Percentiles rank a stretch among this genome's conserved stretches.
phyloP scores from a whole-genome alignment of 1,140 invertebrate species.

The Drosophila funebris region DNA sequence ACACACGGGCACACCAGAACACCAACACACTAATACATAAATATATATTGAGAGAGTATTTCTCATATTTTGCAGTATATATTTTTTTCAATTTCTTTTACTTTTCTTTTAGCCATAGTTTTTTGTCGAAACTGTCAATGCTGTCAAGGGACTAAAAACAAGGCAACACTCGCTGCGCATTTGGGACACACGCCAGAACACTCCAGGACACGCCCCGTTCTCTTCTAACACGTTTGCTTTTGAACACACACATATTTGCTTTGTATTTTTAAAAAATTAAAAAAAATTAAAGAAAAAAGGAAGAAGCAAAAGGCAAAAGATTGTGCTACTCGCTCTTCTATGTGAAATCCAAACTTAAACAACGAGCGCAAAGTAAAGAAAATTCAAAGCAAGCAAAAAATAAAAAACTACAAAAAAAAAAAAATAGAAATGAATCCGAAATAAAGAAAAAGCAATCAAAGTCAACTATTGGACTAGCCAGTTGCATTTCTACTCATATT shows the following conservation, averaged over 20 bases:
- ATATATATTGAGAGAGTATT: constrained; percentile 16
- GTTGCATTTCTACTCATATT: constrained; percentile 65
- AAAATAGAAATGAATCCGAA: constrained; percentile 16
- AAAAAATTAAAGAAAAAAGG: constrained; percentile 38
- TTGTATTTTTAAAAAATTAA: constrained; percentile 82
- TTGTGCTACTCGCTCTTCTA: constrained; percentile 12
- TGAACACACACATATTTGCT: constrained; percentile 72
- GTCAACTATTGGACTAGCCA: constrained; percentile 32
- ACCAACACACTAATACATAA: neutral
- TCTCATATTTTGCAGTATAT: constrained; percentile 65
- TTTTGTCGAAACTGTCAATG: constrained; percentile 80
- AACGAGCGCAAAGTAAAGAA: constrained; percentile 45
- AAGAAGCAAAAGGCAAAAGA: neutral
- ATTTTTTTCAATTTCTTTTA: constrained; percentile 44
- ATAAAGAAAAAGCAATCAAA: constrained; percentile 52
- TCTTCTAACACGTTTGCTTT: constrained; percentile 36
- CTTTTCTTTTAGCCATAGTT: constrained; percentile 60
- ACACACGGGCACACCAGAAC: neutral
- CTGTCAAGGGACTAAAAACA: constrained; percentile 65
- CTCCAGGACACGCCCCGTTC: neutral
- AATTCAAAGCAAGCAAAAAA: constrained; percentile 6
- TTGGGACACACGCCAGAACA: constrained; percentile 45
- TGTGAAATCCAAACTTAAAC: constrained; percentile 39
- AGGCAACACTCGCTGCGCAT: constrained; percentile 61
- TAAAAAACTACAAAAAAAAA: neutral